Percentiles rank a stretch among this genome's conserved stretches.
Evolutionary conservation across 2,113 vertebrate species (phyloP).

Genomic region (Canis aureus): DNA sequence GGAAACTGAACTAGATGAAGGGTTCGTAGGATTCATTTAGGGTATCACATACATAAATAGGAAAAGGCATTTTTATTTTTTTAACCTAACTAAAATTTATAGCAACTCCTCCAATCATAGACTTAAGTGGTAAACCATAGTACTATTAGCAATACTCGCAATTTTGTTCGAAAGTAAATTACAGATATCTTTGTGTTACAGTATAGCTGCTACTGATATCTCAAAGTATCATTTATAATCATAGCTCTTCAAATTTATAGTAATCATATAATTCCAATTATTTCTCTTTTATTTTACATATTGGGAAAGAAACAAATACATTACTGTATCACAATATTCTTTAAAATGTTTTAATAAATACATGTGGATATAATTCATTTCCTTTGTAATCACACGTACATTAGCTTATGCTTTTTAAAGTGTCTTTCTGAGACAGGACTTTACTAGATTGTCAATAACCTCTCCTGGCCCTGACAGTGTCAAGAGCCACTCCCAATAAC

Average conservation of each 20-base stretch:
- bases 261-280: neutral
- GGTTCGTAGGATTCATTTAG: neutral
- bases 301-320: neutral
- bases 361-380: constrained; percentile 1
- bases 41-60: neutral
- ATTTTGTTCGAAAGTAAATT: constrained; percentile 24
- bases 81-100: neutral
- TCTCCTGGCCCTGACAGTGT: neutral
- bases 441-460: neutral
- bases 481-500: neutral
- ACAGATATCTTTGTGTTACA: constrained; percentile 20
- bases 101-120: neutral
- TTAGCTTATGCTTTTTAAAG: neutral
- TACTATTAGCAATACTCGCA: neutral
- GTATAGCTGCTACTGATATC: neutral
- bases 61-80: constrained; percentile 29
- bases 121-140: neutral
- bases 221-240: constrained; percentile 46
- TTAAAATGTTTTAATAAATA: constrained; percentile 40
- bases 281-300: constrained; percentile 22
- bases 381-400: neutral
- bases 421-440: neutral
- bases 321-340: neutral
- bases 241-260: constrained; percentile 21
- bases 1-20: neutral